These are phyloP conservation scores for Sphecodes monilicornis DNA, from an alignment of 2,888 invertebrate species.

Conservation along the genomic window DNA sequence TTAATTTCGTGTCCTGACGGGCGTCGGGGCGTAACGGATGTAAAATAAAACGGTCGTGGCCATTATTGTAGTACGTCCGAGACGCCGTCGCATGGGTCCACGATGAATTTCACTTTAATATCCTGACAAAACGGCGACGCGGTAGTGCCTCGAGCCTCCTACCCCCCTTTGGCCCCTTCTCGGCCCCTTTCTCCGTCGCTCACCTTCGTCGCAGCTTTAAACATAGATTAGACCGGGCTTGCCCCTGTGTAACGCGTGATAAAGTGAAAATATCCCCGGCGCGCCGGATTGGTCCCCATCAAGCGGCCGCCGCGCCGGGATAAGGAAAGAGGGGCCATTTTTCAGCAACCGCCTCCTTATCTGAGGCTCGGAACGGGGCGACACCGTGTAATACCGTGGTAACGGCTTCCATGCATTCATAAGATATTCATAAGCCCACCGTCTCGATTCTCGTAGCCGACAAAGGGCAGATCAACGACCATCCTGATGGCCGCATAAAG, in stretches of 20 bases:
- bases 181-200: not conserved
- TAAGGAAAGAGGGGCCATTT: slow-evolving; percentile 63
- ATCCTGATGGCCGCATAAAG: slow-evolving; percentile 50
- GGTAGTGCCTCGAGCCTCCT: not conserved
- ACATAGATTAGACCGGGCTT: slow-evolving; percentile 55
- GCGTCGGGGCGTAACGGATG: not conserved
- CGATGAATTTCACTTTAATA: slow-evolving; percentile 59
- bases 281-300: slow-evolving; percentile 59
- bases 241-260: slow-evolving; percentile 50
- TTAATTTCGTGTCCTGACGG: slow-evolving; percentile 15
- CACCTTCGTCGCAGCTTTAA: slow-evolving; percentile 34
- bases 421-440: slow-evolving; percentile 77
- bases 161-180: not conserved
- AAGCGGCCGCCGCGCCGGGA: slow-evolving; percentile 40
- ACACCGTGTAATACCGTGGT: slow-evolving; percentile 71
- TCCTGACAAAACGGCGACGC: slow-evolving; percentile 44
- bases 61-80: slow-evolving; percentile 13
- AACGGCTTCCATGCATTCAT: slow-evolving; percentile 77
- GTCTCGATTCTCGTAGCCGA: slow-evolving; percentile 63
- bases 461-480: slow-evolving; percentile 60
- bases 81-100: not conserved
- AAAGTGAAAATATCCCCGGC: slow-evolving; percentile 68
- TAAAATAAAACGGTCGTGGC: slow-evolving; percentile 31
- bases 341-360: slow-evolving; percentile 63
- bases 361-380: slow-evolving; percentile 53